phyloP scores from a whole-genome alignment of 2,113 vertebrate genomes.

The Harpagus bidentatus region DNA sequence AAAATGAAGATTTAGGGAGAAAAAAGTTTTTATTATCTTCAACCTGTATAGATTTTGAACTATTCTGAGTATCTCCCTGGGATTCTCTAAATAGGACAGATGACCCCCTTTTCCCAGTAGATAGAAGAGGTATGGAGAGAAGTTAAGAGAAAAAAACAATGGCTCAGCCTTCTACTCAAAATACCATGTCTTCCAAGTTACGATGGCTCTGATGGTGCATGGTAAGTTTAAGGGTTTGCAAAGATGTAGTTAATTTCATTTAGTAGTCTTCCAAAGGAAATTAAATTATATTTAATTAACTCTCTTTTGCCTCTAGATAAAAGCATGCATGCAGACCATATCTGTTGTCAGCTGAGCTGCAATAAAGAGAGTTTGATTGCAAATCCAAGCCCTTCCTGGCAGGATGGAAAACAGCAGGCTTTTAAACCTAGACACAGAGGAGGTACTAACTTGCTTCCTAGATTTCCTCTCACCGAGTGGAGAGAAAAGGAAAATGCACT shows the following conservation, averaged over 20 bases:
- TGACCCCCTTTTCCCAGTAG: background rate
- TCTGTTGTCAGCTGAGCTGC: background rate
- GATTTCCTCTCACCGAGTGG: background rate
- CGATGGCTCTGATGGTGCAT: background rate
- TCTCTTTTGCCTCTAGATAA: background rate
- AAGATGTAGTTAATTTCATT: background rate
- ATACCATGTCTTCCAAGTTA: background rate
- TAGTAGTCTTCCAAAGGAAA: background rate
- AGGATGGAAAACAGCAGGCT: background rate
- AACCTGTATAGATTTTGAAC: background rate
- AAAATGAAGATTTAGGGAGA: background rate
- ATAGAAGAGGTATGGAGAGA: background rate
- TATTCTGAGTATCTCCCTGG: background rate
- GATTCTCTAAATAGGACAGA: background rate
- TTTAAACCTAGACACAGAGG: background rate
- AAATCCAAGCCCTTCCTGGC: background rate
- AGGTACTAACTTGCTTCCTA: background rate
- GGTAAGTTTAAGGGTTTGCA: background rate
- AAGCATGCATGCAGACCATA: background rate
- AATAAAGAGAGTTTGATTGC: background rate
- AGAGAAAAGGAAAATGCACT: background rate
- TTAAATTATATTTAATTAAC: background rate
- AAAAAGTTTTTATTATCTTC: background rate
- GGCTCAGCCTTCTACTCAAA: background rate
- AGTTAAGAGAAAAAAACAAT: background rate